A percentile compares a stretch with the other conserved stretches of the same genome.
Conservation (phyloP, 2,113 vertebrate genomes). For the Natator depressus region DNA sequence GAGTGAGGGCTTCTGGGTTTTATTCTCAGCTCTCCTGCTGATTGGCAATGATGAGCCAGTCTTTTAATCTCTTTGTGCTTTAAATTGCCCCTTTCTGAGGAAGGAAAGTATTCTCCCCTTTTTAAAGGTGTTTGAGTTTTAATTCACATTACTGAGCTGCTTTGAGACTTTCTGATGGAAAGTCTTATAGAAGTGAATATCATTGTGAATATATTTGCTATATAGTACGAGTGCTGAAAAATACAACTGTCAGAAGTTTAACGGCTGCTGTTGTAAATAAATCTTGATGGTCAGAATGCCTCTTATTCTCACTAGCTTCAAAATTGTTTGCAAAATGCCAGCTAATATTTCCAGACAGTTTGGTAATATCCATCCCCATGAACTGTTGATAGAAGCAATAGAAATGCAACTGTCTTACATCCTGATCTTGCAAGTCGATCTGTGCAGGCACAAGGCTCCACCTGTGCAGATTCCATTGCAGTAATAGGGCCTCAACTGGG, state of each 20-base stretch:
- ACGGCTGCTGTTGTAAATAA: not conserved
- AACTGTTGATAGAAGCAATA: not conserved
- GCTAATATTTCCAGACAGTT: not conserved
- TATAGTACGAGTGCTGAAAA: not conserved
- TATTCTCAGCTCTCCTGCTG: not conserved
- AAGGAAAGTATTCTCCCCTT: not conserved
- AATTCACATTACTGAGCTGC: not conserved
- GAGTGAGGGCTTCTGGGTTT: not conserved
- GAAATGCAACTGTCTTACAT: not conserved
- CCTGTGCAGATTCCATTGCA: not conserved
- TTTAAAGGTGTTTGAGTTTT: not conserved
- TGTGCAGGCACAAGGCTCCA: not conserved
- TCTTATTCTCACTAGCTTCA: not conserved
- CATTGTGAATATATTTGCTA: not conserved
- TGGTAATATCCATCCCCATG: not conserved
- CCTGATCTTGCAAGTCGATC: not conserved
- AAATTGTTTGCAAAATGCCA: not conserved
- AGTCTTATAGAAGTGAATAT: not conserved
- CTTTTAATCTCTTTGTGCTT: not conserved
- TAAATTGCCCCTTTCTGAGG: not conserved
- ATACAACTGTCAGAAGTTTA: not conserved
- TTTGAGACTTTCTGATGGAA: not conserved
- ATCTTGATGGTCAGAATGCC: not conserved
- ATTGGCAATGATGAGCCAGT: not conserved
- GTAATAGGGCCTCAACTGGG: not conserved